phyloP scores from a whole-genome alignment of 2,113 vertebrate genomes.

The Desmodus rotundus region DNA sequence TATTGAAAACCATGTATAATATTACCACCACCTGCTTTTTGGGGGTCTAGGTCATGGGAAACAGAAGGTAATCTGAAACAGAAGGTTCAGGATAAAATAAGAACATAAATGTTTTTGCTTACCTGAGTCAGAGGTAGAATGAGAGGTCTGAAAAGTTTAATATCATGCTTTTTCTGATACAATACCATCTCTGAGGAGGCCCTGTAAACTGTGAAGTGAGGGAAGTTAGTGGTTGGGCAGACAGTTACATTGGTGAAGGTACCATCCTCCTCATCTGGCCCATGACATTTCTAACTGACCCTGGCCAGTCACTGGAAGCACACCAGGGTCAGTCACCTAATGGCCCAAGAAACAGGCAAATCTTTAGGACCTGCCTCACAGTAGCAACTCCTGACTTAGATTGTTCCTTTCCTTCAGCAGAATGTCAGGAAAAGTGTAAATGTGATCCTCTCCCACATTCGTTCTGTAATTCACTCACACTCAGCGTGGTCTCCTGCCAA shows the following conservation, averaged over 20 bases:
- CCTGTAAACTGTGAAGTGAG: constrained; percentile 81
- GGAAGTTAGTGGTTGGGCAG: background rate
- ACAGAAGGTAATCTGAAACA: background rate
- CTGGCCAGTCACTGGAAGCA: background rate
- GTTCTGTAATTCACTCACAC: constrained; percentile 76
- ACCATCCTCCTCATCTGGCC: background rate
- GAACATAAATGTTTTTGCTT: constrained; percentile 43
- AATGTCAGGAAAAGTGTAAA: background rate
- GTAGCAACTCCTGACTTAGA: background rate
- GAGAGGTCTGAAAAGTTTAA: constrained; percentile 87
- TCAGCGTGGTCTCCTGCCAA: constrained; percentile 86
- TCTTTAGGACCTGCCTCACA: background rate
- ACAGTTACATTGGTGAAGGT: background rate
- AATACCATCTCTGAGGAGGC: constrained; percentile 84
- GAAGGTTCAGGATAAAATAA: background rate
- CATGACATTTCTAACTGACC: background rate
- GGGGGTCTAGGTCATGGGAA: background rate
- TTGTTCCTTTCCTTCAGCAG: background rate
- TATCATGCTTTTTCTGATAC: constrained; percentile 89
- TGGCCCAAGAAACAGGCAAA: background rate
- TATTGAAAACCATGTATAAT: background rate
- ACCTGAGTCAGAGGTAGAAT: constrained; percentile 90
- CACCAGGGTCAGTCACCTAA: background rate
- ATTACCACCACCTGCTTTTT: background rate
- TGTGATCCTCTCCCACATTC: background rate